Percentiles rank a stretch among this genome's conserved stretches.
Evolutionary conservation across 2,888 invertebrate species (phyloP).

Genomic region (Neoscelio sp.): DNA sequence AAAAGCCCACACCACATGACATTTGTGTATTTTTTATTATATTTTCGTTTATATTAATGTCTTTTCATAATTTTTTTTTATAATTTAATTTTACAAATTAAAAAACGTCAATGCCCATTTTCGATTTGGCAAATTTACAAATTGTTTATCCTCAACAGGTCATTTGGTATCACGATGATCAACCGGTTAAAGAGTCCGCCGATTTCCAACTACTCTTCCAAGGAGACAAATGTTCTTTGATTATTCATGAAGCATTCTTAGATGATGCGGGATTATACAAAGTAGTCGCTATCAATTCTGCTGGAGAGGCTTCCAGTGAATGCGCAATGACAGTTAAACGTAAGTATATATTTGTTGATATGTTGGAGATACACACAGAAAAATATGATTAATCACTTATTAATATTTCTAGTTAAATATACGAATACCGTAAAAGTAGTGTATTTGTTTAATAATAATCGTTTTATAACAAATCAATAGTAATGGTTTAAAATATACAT

Average conservation of each 20-base stretch:
- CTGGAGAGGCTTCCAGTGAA: conserved; percentile 91
- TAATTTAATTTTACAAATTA: neutral
- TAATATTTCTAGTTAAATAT: too few relatives aligned
- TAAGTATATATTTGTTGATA: conserved; percentile 74
- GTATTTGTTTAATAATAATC: too few relatives aligned
- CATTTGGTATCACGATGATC: conserved; percentile 91
- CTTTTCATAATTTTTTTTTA: conserved; percentile 9
- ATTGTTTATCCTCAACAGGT: conserved; percentile 82
- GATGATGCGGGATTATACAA: conserved; percentile 92
- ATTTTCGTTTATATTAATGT: too few relatives aligned
- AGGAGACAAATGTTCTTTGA: conserved; percentile 91
- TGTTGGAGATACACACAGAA: too few relatives aligned
- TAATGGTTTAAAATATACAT: too few relatives aligned
- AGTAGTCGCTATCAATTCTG: conserved; percentile 92
- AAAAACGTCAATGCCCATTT: too few relatives aligned
- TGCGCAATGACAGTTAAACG: conserved; percentile 86
- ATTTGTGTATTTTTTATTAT: too few relatives aligned
- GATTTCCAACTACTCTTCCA: conserved; percentile 93
- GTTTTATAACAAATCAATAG: too few relatives aligned
- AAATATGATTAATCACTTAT: too few relatives aligned
- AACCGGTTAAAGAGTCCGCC: conserved; percentile 92
- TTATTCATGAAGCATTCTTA: conserved; percentile 89
- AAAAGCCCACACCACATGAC: too few relatives aligned
- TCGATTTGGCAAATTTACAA: too few relatives aligned
- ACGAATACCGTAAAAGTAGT: too few relatives aligned